These are phyloP conservation scores for Apostichopus japonicus DNA, from an alignment of 35 echinoderm and acorn worm species.

Conservation along the genomic window DNA sequence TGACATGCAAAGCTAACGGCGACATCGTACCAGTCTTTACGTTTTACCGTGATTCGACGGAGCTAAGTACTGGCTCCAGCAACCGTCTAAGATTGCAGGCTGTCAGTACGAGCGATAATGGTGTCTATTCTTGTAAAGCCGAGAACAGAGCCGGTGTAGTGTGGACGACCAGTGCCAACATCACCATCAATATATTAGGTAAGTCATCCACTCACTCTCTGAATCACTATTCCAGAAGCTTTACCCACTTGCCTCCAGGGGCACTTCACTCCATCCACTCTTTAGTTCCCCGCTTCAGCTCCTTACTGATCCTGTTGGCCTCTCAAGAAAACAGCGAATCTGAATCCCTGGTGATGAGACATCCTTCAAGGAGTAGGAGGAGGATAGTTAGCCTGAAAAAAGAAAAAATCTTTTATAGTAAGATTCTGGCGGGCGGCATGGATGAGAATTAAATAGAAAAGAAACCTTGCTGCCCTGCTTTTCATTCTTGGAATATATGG, in stretches of 20 bases:
- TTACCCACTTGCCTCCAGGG: neutral
- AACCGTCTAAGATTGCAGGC: constrained; percentile 57
- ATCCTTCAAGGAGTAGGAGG: too few relatives aligned
- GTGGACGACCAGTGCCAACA: constrained; percentile 54
- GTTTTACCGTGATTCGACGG: constrained; percentile 69
- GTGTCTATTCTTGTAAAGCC: constrained; percentile 74
- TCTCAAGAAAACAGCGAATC: neutral
- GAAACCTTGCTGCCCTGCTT: too few relatives aligned
- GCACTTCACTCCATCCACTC: neutral
- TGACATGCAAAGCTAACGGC: constrained; percentile 74
- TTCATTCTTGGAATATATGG: too few relatives aligned
- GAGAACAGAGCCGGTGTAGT: constrained; percentile 58
- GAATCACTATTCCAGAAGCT: neutral
- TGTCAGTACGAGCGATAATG: constrained; percentile 57
- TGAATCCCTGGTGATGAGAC: too few relatives aligned
- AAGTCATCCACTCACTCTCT: constrained; percentile 3
- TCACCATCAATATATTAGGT: constrained; percentile 72
- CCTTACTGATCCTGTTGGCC: neutral
- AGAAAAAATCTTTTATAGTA: too few relatives aligned
- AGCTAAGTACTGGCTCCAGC: constrained; percentile 11
- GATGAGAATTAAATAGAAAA: too few relatives aligned
- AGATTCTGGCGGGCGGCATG: too few relatives aligned
- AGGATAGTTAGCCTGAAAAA: too few relatives aligned
- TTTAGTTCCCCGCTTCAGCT: too few relatives aligned
- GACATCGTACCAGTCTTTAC: constrained; percentile 52